These are phyloP conservation scores for Teleopsis dalmanni DNA, from an alignment of 1,140 invertebrate genomes.

Conservation along the genomic window DNA sequence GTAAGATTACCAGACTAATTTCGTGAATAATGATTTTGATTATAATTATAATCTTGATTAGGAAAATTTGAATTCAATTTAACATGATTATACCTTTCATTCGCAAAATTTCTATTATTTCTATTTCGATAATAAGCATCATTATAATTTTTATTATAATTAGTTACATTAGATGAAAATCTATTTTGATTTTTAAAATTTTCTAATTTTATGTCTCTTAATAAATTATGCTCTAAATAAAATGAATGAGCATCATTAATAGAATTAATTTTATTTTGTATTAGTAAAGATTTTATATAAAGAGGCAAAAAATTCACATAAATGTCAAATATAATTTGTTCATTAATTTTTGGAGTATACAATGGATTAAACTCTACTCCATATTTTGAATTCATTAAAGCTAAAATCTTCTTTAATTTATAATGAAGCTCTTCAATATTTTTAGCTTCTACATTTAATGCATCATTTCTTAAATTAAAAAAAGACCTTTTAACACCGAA, in stretches of 20 bases:
- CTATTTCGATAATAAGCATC: background rate
- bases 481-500: conserved; percentile 1
- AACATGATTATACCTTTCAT: too few species aligned
- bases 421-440: background rate
- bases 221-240: conserved; percentile 4
- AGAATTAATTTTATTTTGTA: conserved; percentile 1
- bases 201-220: conserved; percentile 2
- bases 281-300: conserved; percentile 3
- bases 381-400: conserved; percentile 2
- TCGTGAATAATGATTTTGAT: background rate
- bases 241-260: conserved; percentile 1
- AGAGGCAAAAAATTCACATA: conserved; percentile 5
- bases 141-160: background rate
- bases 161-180: background rate
- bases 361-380: background rate
- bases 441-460: conserved; percentile 2
- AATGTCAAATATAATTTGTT: conserved; percentile 2
- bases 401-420: conserved; percentile 2
- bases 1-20: background rate
- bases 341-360: background rate
- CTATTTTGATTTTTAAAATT: background rate
- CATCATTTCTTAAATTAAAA: conserved; percentile 1
- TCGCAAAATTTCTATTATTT: too few species aligned
- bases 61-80: too few species aligned
- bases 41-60: background rate